These are phyloP conservation scores for Argyresthia albistria DNA, from an alignment of 2,888 invertebrate species.

Conservation along the genomic window DNA sequence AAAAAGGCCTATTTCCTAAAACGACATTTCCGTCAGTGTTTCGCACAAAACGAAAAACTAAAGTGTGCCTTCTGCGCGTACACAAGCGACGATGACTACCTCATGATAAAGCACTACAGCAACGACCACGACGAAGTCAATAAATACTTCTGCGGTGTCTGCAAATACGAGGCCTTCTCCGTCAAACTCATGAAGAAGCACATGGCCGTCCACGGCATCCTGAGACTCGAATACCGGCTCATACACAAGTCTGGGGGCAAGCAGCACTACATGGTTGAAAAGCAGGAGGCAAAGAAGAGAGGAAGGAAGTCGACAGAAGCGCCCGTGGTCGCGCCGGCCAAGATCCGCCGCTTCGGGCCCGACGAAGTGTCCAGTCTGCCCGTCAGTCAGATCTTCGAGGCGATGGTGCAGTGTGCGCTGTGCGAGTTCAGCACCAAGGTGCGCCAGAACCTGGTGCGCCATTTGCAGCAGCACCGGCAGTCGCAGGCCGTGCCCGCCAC, in stretches of 20 bases:
- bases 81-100: constrained; percentile 10
- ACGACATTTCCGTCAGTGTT: constrained; percentile 25
- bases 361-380: constrained; percentile 77
- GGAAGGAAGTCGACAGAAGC: constrained; percentile 1
- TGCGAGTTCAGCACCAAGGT: constrained; percentile 81
- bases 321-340: constrained; percentile 12
- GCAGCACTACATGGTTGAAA: too few species aligned
- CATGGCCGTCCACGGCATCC: constrained; percentile 11
- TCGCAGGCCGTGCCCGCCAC: constrained; percentile 76
- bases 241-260: not conserved
- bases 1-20: constrained; percentile 25
- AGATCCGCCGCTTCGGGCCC: constrained; percentile 58
- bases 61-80: constrained; percentile 20
- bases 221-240: not conserved
- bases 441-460: constrained; percentile 79
- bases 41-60: constrained; percentile 6
- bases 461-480: constrained; percentile 77
- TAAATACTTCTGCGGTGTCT: constrained; percentile 23
- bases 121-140: constrained; percentile 9
- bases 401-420: constrained; percentile 73
- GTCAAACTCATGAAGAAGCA: constrained; percentile 22
- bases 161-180: constrained; percentile 9
- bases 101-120: constrained; percentile 29
- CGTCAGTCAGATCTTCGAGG: constrained; percentile 74
- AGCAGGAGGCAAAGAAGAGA: not conserved